phyloP scores from a whole-genome alignment of 2,113 vertebrate species.

The Gila orcuttii region DNA sequence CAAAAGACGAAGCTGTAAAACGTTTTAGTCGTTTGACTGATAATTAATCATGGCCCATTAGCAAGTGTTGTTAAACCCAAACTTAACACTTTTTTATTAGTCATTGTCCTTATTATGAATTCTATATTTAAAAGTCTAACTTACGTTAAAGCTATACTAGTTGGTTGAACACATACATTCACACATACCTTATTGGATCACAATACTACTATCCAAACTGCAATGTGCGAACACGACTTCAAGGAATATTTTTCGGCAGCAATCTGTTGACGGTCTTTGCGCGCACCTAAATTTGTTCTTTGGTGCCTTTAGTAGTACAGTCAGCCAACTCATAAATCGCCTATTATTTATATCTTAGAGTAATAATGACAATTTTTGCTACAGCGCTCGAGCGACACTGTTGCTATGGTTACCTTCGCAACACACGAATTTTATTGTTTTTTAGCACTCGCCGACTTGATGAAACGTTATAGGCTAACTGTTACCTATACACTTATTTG shows the following conservation, averaged over 20 bases:
- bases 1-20: conserved; percentile 33
- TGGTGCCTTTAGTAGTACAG: not conserved
- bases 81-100: not conserved
- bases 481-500: no score
- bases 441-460: no score
- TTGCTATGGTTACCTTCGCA: not conserved
- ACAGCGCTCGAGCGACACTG: not conserved
- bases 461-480: no score
- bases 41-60: conserved; percentile 15
- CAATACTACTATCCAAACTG: not conserved
- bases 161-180: no score
- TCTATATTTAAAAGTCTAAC: no score
- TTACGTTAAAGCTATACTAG: not conserved
- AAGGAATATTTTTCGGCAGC: not conserved
- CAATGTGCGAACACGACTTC: not conserved
- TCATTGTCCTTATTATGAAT: not conserved
- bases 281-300: not conserved
- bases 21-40: not conserved
- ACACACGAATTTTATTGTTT: no score
- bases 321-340: not conserved
- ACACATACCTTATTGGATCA: not conserved
- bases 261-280: not conserved
- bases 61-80: not conserved
- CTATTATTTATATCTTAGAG: no score
- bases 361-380: not conserved